Evolutionary conservation across 2,113 vertebrate genomes (phyloP).

Genomic region (Zosterops japonicus): DNA sequence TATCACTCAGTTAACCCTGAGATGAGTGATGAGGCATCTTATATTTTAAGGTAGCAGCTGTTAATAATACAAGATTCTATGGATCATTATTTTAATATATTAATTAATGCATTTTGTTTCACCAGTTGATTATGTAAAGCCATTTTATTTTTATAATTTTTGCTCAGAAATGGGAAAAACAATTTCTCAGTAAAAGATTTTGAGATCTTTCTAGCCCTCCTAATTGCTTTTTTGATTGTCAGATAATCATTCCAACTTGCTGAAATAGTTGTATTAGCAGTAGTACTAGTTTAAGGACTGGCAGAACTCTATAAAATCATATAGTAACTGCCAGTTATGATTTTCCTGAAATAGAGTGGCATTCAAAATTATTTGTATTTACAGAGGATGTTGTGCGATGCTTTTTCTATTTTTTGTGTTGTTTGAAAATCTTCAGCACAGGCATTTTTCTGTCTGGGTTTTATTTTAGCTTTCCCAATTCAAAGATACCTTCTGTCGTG

Average conservation of each 20-base stretch:
- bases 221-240: neutral
- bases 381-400: neutral
- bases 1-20: neutral
- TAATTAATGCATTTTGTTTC: fast-evolving
- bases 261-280: neutral
- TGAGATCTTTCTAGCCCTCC: neutral
- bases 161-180: neutral
- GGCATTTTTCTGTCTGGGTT: neutral
- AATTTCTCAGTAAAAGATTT: neutral
- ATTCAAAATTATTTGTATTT: neutral
- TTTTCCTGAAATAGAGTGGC: neutral
- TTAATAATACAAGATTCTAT: neutral
- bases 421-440: neutral
- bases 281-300: neutral
- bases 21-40: neutral
- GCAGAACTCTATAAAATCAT: neutral
- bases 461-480: neutral
- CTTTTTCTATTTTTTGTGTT: neutral
- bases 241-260: neutral
- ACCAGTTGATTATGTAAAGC: neutral
- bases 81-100: neutral
- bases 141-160: neutral
- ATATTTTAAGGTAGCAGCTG: neutral
- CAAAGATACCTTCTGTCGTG: neutral
- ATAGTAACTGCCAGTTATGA: neutral